Conservation (phyloP, 2,113 vertebrate species). For the Leptosomus discolor region DNA sequence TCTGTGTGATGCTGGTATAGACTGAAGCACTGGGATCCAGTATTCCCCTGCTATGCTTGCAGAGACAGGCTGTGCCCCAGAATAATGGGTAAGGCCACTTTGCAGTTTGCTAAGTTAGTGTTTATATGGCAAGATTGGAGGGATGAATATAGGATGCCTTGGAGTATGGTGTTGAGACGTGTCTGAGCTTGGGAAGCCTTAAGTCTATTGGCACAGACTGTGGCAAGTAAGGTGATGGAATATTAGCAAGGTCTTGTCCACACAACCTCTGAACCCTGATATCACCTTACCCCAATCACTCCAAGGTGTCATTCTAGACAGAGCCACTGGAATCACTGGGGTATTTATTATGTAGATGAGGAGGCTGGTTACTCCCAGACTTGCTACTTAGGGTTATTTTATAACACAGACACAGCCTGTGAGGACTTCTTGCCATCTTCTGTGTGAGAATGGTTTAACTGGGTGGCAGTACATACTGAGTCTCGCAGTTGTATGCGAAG, state of each 20-base stretch:
- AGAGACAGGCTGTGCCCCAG: neutral
- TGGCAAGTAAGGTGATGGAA: neutral
- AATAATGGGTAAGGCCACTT: neutral
- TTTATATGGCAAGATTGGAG: neutral
- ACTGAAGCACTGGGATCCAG: neutral
- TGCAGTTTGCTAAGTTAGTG: neutral
- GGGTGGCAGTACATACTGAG: fast-evolving
- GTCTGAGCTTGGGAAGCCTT: neutral
- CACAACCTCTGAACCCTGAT: neutral
- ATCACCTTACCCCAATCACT: neutral
- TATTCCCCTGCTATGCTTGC: neutral
- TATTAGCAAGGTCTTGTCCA: neutral
- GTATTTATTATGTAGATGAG: neutral
- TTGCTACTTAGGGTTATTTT: neutral
- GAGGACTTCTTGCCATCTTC: neutral
- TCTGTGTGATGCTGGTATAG: neutral
- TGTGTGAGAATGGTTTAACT: neutral
- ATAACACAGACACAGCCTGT: neutral
- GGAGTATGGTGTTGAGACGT: neutral
- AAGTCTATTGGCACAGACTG: neutral
- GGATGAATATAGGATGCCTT: neutral
- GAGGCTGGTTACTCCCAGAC: neutral
- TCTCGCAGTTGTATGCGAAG: neutral
- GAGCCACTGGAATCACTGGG: neutral
- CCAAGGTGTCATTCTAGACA: neutral